These are phyloP conservation scores for Arge pagana DNA, from an alignment of 2,888 invertebrate species.

Conservation along the genomic window DNA sequence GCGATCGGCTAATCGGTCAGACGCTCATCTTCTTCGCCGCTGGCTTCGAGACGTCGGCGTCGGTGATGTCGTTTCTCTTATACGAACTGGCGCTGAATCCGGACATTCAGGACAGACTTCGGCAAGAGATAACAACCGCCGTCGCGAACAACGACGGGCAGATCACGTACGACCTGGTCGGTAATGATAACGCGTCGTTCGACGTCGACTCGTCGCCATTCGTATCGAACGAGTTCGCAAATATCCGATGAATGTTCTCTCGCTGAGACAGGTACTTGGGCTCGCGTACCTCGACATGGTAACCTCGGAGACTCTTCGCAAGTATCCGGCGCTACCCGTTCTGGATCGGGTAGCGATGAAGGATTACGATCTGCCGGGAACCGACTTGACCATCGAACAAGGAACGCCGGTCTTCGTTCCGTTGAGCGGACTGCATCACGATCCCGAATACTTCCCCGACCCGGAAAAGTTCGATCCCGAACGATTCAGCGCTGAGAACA, in stretches of 20 bases:
- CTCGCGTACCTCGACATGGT: too few relatives aligned
- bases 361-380: conserved; percentile 47
- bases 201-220: too few relatives aligned
- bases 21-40: conserved; percentile 25
- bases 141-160: conserved; percentile 1
- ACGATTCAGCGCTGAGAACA: conserved; percentile 50
- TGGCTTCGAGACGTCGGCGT: conserved; percentile 42
- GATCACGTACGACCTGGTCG: conserved; percentile 19
- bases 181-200: too few relatives aligned
- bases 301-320: conserved; percentile 59
- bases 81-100: too few relatives aligned
- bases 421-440: conserved; percentile 54
- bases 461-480: conserved; percentile 58
- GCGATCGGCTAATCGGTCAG: conserved; percentile 28
- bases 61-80: too few relatives aligned
- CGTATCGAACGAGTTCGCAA: too few relatives aligned
- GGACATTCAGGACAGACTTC: too few relatives aligned
- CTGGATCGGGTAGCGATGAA: conserved; percentile 48
- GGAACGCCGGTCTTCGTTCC: conserved; percentile 50
- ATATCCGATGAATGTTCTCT: too few relatives aligned
- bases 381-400: conserved; percentile 45
- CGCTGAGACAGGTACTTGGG: too few relatives aligned
- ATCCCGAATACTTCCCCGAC: conserved; percentile 56
- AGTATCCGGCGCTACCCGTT: conserved; percentile 55
- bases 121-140: conserved; percentile 8